phyloP scores from a whole-genome alignment of 2,888 invertebrate species.

The Ophion slaviceki region DNA sequence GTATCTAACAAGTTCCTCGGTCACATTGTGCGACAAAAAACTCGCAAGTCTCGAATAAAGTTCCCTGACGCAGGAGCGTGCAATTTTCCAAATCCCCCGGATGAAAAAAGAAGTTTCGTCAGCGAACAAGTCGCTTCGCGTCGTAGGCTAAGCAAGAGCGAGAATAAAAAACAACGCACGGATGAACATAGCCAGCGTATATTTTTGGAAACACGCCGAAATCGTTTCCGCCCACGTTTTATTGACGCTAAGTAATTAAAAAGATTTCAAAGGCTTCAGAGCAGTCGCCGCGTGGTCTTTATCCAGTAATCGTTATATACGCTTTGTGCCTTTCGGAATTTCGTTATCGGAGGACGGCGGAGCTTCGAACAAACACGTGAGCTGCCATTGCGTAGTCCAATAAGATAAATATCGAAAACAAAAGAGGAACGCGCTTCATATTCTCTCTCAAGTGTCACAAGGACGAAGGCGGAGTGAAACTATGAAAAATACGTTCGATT shows the following conservation, averaged over 20 bases:
- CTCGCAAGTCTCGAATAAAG: too few relatives aligned
- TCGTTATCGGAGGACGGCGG: slow-evolving; percentile 1
- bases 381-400: background rate
- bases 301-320: background rate
- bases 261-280: background rate
- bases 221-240: background rate
- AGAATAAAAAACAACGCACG: too few relatives aligned
- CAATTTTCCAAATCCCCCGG: too few relatives aligned
- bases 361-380: slow-evolving; percentile 8
- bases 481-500: background rate
- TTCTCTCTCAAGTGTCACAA: background rate
- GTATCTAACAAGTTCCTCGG: too few relatives aligned
- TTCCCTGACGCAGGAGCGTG: too few relatives aligned
- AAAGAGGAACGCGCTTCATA: background rate
- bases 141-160: too few relatives aligned
- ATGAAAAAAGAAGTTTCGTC: too few relatives aligned
- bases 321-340: background rate
- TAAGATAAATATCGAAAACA: slow-evolving; percentile 9
- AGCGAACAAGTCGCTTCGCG: too few relatives aligned
- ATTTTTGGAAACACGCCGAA: background rate
- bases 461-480: background rate
- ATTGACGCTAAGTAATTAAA: background rate
- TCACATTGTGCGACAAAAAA: too few relatives aligned
- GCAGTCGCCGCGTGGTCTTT: background rate
- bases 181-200: background rate